Evolutionary conservation across 1,140 invertebrate species (phyloP).

Genomic region (Pectinophora gossypiella): DNA sequence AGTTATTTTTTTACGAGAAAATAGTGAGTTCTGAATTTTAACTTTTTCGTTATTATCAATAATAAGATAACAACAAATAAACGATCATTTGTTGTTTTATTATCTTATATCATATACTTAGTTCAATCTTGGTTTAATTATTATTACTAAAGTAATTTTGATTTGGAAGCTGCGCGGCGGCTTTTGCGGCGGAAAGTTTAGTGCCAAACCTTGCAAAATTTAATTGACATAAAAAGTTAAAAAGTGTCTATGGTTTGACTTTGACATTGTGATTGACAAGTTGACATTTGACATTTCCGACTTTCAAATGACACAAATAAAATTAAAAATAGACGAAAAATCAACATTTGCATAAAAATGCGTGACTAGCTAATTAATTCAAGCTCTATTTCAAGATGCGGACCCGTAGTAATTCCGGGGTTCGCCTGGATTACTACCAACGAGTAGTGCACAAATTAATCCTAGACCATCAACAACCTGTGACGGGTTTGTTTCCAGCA

Average conservation of each 20-base stretch:
- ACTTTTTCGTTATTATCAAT: too few species aligned
- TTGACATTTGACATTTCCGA: constrained; percentile 37
- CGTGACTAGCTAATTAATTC: not conserved
- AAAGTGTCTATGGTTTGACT: not conserved
- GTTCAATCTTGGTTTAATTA: too few species aligned
- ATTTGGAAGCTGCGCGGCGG: too few species aligned
- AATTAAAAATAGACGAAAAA: constrained; percentile 15
- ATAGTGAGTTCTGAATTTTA: too few species aligned
- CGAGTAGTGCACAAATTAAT: constrained; percentile 94
- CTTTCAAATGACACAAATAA: constrained; percentile 54
- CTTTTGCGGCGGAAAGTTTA: too few species aligned
- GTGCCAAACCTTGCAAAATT: too few species aligned
- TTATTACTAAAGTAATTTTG: too few species aligned
- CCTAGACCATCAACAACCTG: constrained; percentile 94
- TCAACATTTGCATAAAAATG: constrained; percentile 1
- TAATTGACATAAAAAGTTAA: too few species aligned
- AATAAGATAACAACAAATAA: too few species aligned
- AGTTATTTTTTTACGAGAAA: too few species aligned
- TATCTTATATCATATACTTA: too few species aligned
- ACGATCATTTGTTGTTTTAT: too few species aligned
- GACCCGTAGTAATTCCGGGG: constrained; percentile 95
- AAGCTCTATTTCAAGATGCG: constrained; percentile 80
- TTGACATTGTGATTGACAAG: not conserved
- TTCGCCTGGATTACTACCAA: constrained; percentile 96
- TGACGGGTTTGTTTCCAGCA: constrained; percentile 94